Conservation (phyloP, 2,113 vertebrate species). For the Dasyornis broadbenti region DNA sequence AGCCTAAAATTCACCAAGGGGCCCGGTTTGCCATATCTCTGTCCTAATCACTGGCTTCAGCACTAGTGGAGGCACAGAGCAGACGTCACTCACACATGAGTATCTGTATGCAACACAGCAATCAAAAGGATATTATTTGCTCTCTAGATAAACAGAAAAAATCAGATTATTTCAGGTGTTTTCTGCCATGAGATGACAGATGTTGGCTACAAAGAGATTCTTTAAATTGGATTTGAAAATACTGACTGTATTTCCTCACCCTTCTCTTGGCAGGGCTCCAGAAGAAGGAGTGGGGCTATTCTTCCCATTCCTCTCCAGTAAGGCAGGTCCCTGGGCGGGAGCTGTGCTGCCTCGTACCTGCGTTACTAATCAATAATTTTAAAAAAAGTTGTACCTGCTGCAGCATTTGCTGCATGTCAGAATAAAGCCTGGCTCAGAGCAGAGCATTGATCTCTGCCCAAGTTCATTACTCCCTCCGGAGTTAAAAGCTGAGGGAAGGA, state of each 20-base stretch:
- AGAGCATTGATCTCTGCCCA: conserved; percentile 7
- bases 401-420: not conserved
- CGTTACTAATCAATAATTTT: not conserved
- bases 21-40: accelerated
- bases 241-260: not conserved
- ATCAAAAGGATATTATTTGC: not conserved
- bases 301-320: not conserved
- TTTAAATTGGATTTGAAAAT: not conserved
- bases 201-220: not conserved
- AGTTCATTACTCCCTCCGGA: conserved; percentile 5
- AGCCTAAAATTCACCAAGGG: not conserved
- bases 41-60: not conserved
- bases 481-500: not conserved
- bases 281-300: not conserved
- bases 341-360: not conserved
- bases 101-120: not conserved
- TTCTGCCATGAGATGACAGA: not conserved
- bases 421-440: not conserved
- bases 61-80: not conserved
- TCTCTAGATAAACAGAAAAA: not conserved
- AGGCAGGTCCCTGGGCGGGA: not conserved
- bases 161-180: conserved; percentile 18
- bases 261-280: not conserved
- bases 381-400: not conserved
- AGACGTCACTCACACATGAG: accelerated